Conservation (phyloP, 2,113 vertebrate genomes). For the Odocoileus virginianus region DNA sequence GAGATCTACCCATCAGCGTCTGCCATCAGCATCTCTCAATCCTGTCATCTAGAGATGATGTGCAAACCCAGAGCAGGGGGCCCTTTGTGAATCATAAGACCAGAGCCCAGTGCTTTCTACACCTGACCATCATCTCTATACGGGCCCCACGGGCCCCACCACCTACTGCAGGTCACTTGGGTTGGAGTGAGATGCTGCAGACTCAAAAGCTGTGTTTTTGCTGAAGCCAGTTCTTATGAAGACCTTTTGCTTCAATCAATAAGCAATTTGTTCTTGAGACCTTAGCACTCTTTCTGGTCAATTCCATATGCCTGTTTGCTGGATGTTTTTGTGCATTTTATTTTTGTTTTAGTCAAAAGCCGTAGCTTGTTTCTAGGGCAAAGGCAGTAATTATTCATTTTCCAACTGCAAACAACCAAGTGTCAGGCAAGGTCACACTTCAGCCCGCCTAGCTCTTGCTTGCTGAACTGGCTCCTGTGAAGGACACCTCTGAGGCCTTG, state of each 20-base stretch:
- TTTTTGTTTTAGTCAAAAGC: constrained; percentile 27
- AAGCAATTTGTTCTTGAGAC: neutral
- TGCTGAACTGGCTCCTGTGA: neutral
- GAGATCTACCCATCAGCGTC: neutral
- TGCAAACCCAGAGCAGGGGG: neutral
- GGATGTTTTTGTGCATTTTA: neutral
- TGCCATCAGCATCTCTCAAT: neutral
- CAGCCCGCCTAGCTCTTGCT: neutral
- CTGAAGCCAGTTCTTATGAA: neutral
- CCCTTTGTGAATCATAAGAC: neutral
- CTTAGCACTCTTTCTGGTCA: neutral
- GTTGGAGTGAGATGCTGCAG: neutral
- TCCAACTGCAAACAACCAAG: neutral
- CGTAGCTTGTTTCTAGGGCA: neutral
- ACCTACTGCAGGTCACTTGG: neutral
- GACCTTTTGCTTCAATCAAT: neutral
- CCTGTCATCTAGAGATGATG: neutral
- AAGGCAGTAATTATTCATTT: neutral
- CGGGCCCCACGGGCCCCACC: rapidly evolving
- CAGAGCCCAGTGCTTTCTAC: neutral
- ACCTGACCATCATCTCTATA: no score
- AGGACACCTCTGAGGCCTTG: neutral
- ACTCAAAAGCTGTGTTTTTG: neutral
- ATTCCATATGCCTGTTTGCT: neutral
- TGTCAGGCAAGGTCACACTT: neutral